Percentiles rank a stretch among this genome's conserved stretches.
Evolutionary conservation across 1,140 invertebrate genomes (phyloP).

Genomic region (Bombus difficillimus): DNA sequence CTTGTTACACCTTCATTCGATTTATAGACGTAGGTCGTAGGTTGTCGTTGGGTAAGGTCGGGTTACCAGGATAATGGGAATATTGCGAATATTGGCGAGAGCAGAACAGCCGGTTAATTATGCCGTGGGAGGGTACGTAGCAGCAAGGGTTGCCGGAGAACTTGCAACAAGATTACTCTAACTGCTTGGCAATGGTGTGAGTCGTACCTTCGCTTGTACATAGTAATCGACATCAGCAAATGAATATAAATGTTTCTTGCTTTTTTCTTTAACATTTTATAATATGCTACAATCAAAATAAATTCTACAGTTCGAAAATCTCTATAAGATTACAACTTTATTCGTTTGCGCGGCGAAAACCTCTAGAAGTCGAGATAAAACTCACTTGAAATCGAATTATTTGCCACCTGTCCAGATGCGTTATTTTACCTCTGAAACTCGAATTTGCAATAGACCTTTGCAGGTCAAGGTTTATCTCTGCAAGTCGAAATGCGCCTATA

Average conservation of each 20-base stretch:
- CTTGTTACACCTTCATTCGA: slow-evolving; percentile 73
- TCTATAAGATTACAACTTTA: no score
- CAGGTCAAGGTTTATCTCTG: no score
- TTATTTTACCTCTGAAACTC: no score
- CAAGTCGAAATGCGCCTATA: no score
- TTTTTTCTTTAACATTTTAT: background rate
- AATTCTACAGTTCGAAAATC: no score
- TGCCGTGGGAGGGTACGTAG: slow-evolving; percentile 38
- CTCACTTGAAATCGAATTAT: no score
- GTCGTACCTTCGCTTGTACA: background rate
- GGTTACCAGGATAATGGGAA: slow-evolving; percentile 69
- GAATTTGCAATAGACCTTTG: no score
- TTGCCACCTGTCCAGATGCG: no score
- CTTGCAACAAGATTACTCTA: slow-evolving; percentile 19
- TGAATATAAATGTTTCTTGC: background rate
- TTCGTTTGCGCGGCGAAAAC: no score
- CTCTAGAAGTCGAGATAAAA: no score
- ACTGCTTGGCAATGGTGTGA: background rate
- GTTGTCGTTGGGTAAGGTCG: slow-evolving; percentile 67
- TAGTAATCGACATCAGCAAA: background rate
- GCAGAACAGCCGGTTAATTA: slow-evolving; percentile 71
- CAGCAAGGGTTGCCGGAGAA: slow-evolving; percentile 48
- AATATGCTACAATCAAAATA: no score
- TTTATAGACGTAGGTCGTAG: slow-evolving; percentile 65
- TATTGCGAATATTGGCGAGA: slow-evolving; percentile 75